phyloP scores from a whole-genome alignment of 2,888 invertebrate species.

The Parnassius orleans region DNA sequence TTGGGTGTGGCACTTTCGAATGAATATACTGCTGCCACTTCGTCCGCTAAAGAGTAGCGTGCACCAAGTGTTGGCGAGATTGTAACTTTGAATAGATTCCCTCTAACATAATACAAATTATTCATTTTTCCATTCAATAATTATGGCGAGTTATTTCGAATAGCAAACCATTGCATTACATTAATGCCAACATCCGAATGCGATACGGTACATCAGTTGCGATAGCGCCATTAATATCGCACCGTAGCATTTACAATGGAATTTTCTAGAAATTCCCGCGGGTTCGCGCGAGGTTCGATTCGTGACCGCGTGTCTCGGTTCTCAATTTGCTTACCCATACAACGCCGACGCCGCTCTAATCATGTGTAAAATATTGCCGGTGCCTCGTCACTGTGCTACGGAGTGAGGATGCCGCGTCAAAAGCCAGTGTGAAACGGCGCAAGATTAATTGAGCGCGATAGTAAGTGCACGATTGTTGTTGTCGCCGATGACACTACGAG shows the following conservation, averaged over 20 bases:
- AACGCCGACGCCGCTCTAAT: constrained; percentile 73
- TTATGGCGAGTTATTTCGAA: too few species aligned
- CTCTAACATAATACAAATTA: too few species aligned
- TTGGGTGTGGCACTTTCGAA: too few species aligned
- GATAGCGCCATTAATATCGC: constrained; percentile 72
- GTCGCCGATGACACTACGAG: constrained; percentile 39
- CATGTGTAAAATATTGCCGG: constrained; percentile 78
- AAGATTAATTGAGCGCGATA: constrained; percentile 71
- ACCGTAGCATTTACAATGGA: constrained; percentile 72
- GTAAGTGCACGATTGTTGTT: constrained; percentile 55
- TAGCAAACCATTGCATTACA: background rate
- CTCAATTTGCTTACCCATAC: constrained; percentile 80
- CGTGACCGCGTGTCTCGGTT: constrained; percentile 76
- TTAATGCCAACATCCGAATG: constrained; percentile 29
- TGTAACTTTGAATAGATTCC: too few species aligned
- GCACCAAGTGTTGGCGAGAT: too few species aligned
- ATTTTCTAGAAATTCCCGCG: constrained; percentile 75
- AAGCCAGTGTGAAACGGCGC: constrained; percentile 55
- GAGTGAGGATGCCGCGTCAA: constrained; percentile 68
- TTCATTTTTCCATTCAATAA: too few species aligned
- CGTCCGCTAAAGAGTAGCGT: too few species aligned
- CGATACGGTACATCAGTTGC: constrained; percentile 47
- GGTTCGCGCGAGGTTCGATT: constrained; percentile 74
- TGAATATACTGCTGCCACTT: too few species aligned
- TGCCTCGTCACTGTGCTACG: constrained; percentile 65